Evolutionary conservation across 1,140 invertebrate genomes (phyloP).

Genomic region (Eciton burchellii): DNA sequence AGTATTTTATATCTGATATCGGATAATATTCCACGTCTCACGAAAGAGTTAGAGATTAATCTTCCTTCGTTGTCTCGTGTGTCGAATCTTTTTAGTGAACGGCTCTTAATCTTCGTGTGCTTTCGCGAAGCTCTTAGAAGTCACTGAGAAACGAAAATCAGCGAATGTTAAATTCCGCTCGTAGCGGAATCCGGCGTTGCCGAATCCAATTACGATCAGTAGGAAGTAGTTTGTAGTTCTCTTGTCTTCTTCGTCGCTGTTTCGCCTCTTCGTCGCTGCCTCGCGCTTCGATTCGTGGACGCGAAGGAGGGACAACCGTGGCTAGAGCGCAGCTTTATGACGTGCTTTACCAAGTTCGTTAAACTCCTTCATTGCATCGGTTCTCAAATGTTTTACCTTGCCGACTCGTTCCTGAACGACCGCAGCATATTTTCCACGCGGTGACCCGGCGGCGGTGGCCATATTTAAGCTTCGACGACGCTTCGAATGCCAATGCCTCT

Average conservation of each 20-base stretch:
- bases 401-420: constrained; percentile 23
- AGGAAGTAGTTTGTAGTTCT: constrained; percentile 47
- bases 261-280: constrained; percentile 21
- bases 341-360: constrained; percentile 69
- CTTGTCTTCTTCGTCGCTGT: constrained; percentile 50
- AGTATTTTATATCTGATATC: too few species aligned
- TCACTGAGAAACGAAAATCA: constrained; percentile 19
- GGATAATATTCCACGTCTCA: neutral
- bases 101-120: constrained; percentile 25
- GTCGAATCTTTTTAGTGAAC: neutral
- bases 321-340: constrained; percentile 67
- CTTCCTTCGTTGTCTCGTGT: neutral
- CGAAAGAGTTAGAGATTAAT: neutral
- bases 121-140: neutral
- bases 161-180: constrained; percentile 43
- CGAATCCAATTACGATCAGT: constrained; percentile 57
- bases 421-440: constrained; percentile 18
- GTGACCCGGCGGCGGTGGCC: constrained; percentile 17
- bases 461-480: constrained; percentile 64
- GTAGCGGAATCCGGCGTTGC: constrained; percentile 34
- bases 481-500: constrained; percentile 71
- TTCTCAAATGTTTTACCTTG: constrained; percentile 48
- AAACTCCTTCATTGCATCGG: constrained; percentile 63
- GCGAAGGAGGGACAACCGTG: constrained; percentile 62
- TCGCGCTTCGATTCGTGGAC: constrained; percentile 65